phyloP scores from a whole-genome alignment of 2,113 vertebrate species.

The Numida meleagris region DNA sequence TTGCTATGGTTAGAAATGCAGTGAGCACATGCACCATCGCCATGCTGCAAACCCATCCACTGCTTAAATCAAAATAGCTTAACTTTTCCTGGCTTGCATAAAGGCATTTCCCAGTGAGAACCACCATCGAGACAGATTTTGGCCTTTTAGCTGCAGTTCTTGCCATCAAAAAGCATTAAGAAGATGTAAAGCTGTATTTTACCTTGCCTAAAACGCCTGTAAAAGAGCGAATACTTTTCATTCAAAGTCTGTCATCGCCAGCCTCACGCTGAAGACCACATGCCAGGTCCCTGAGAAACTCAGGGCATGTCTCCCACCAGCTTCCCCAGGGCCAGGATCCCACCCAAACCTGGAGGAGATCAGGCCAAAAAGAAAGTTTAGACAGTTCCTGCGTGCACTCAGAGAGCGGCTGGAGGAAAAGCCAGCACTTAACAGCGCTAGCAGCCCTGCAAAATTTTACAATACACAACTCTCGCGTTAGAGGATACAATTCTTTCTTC shows the following conservation, averaged over 20 bases:
- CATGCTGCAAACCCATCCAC: not conserved
- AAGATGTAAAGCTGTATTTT: not conserved
- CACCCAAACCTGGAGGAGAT: not conserved
- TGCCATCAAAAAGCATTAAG: not conserved
- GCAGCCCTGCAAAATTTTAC: conserved; percentile 60
- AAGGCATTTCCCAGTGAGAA: not conserved
- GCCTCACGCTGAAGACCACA: rapidly evolving
- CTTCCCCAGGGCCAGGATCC: not conserved
- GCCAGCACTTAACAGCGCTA: not conserved
- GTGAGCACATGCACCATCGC: rapidly evolving
- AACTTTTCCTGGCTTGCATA: not conserved
- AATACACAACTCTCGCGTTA: conserved; percentile 50
- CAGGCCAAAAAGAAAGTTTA: conserved; percentile 14
- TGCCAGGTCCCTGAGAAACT: not conserved
- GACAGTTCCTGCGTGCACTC: not conserved
- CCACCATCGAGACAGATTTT: not conserved
- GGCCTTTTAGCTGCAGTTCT: not conserved
- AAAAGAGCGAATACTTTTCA: not conserved
- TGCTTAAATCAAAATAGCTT: not conserved
- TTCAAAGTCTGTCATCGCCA: not conserved
- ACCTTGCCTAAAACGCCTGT: not conserved
- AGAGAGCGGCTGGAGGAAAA: not conserved
- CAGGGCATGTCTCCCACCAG: not conserved
- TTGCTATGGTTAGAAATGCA: not conserved
- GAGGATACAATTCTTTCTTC: conserved; percentile 61